phyloP scores from a whole-genome alignment of 2,113 vertebrate genomes.

The Microtus pennsylvanicus region DNA sequence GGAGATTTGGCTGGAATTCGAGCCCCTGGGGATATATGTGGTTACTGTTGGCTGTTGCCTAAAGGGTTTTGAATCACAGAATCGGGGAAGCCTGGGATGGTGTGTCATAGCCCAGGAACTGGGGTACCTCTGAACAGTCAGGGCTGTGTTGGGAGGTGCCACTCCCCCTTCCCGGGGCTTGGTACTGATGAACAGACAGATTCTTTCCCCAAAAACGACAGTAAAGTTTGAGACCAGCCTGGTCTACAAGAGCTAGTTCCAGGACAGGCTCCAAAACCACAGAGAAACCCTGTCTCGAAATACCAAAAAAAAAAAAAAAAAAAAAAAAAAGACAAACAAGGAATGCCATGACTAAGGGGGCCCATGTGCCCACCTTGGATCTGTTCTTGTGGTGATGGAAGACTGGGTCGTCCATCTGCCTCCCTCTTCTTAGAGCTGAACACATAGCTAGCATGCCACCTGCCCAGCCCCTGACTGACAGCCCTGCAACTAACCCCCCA shows the following conservation, averaged over 20 bases:
- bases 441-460: not conserved
- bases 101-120: not conserved
- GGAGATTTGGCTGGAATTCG: not conserved
- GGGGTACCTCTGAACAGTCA: not conserved
- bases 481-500: conserved; percentile 62
- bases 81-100: not conserved
- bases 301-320: too few relatives aligned
- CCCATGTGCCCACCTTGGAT: not conserved
- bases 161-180: fast-evolving
- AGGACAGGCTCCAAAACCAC: too few relatives aligned
- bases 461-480: not conserved
- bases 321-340: not conserved
- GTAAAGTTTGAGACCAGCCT: too few relatives aligned
- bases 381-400: not conserved
- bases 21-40: not conserved
- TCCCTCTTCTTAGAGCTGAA: not conserved
- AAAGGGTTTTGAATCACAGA: not conserved
- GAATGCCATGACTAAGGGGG: too few relatives aligned
- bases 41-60: not conserved
- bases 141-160: not conserved
- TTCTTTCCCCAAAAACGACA: not conserved
- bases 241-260: too few relatives aligned
- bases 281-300: too few relatives aligned
- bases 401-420: fast-evolving
- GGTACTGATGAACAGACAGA: not conserved